phyloP scores from a whole-genome alignment of 2,797 vertebrate genomes.

The Anabas testudineus region DNA sequence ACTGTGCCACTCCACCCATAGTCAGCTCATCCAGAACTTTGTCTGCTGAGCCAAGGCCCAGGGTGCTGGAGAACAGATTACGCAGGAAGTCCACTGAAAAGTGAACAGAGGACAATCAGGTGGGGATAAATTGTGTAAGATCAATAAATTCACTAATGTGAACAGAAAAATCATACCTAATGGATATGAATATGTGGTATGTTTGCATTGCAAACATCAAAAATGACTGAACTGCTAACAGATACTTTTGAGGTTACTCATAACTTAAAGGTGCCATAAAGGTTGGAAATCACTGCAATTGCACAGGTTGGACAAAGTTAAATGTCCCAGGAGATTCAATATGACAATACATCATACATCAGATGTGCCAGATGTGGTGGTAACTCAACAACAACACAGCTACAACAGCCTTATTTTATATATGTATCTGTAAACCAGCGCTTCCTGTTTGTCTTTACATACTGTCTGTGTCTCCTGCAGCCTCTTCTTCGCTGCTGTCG shows the following conservation, averaged over 20 bases:
- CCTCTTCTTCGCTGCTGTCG: slow-evolving; percentile 85
- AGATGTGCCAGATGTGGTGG: too few relatives aligned
- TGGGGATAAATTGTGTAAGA: background rate
- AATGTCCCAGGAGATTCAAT: too few relatives aligned
- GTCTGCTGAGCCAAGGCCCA: slow-evolving; percentile 86
- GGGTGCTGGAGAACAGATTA: slow-evolving; percentile 88
- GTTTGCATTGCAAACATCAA: too few relatives aligned
- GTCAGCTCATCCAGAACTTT: slow-evolving; percentile 91
- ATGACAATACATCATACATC: too few relatives aligned
- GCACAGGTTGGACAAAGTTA: too few relatives aligned
- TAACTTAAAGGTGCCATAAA: too few relatives aligned
- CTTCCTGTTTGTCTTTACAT: slow-evolving; percentile 44
- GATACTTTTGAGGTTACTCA: too few relatives aligned
- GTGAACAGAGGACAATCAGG: slow-evolving; percentile 19
- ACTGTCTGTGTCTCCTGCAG: slow-evolving; percentile 86
- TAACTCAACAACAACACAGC: background rate
- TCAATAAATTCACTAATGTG: background rate
- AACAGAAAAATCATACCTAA: background rate
- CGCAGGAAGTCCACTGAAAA: slow-evolving; percentile 91
- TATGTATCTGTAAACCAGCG: too few relatives aligned
- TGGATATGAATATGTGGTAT: too few relatives aligned
- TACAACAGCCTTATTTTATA: background rate
- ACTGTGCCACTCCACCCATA: slow-evolving; percentile 87
- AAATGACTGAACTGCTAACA: too few relatives aligned
- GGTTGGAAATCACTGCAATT: too few relatives aligned